A percentile compares a stretch with the other conserved stretches of the same genome.
phyloP scores from a whole-genome alignment of 2,797 vertebrate genomes.

The Lagodon rhomboides region DNA sequence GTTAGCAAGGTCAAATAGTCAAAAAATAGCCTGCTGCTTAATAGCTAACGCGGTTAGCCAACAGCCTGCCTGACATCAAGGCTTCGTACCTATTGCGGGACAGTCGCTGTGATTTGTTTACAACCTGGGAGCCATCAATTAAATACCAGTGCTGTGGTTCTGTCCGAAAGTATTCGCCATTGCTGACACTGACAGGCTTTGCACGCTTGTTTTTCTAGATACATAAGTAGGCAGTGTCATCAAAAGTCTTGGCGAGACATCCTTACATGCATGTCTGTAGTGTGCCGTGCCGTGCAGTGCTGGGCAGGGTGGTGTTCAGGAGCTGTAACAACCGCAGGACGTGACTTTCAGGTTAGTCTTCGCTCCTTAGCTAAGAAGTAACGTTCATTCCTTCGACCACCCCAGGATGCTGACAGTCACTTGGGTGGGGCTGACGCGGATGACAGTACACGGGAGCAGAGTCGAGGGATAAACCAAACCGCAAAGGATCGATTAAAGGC shows the following conservation, averaged over 20 bases:
- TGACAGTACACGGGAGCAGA: slow-evolving; percentile 59
- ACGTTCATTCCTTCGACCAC: slow-evolving; percentile 40
- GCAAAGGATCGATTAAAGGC: slow-evolving; percentile 12
- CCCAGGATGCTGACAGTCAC: slow-evolving; percentile 71
- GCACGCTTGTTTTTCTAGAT: neutral
- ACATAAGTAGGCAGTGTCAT: slow-evolving; percentile 12
- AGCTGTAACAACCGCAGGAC: slow-evolving; percentile 19
- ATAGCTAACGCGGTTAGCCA: slow-evolving; percentile 56
- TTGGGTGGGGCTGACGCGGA: slow-evolving; percentile 74
- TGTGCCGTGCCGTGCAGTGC: neutral
- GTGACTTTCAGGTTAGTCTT: slow-evolving; percentile 62
- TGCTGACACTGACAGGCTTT: slow-evolving; percentile 7
- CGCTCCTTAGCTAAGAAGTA: slow-evolving; percentile 16
- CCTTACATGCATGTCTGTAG: neutral
- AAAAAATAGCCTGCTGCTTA: slow-evolving; percentile 29
- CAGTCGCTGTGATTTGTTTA: slow-evolving; percentile 30
- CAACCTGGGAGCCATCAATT: neutral
- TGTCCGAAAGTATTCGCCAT: slow-evolving; percentile 19
- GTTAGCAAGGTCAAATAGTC: slow-evolving; percentile 42
- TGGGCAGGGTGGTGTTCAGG: neutral
- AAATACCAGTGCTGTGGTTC: neutral
- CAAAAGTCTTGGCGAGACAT: neutral
- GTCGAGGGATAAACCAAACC: slow-evolving; percentile 41
- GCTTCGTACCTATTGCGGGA: neutral
- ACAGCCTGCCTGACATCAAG: slow-evolving; percentile 8